Evolutionary conservation across 35 echinoderm and acorn worm species (phyloP).

Genomic region (Diadema setosum): DNA sequence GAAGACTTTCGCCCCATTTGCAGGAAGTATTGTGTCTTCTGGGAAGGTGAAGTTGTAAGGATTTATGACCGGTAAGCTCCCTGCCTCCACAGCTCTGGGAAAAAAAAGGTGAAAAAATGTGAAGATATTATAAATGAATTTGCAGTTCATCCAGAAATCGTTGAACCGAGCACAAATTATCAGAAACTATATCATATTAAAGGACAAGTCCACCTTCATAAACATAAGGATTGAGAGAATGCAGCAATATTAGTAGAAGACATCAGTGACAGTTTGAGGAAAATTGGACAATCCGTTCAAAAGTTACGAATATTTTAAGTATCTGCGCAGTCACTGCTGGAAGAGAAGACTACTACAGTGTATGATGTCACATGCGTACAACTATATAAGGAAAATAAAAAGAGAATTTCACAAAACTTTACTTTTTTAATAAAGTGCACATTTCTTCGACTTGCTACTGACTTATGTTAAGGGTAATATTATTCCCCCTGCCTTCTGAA

Average conservation of each 20-base stretch:
- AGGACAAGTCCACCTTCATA: too few species aligned
- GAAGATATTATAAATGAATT: background rate
- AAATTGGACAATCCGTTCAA: too few species aligned
- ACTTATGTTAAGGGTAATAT: too few species aligned
- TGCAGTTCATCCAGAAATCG: background rate
- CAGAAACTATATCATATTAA: background rate
- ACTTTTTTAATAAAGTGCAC: too few species aligned
- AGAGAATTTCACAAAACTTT: too few species aligned
- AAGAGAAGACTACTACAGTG: too few species aligned
- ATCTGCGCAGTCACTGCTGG: too few species aligned
- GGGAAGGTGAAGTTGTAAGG: constrained; percentile 77
- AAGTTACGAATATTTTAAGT: too few species aligned
- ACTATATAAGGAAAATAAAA: too few species aligned
- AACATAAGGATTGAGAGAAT: background rate
- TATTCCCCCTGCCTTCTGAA: too few species aligned
- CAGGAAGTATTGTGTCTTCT: background rate
- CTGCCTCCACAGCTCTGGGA: constrained; percentile 36
- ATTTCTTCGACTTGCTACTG: too few species aligned
- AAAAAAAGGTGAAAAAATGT: background rate
- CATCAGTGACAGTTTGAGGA: background rate
- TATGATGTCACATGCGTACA: too few species aligned
- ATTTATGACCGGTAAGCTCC: constrained; percentile 67
- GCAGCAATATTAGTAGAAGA: background rate
- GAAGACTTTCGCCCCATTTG: background rate
- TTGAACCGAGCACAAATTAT: background rate